These are phyloP conservation scores for Columba livia DNA, from an alignment of 2,113 vertebrate genomes.

Conservation along the genomic window DNA sequence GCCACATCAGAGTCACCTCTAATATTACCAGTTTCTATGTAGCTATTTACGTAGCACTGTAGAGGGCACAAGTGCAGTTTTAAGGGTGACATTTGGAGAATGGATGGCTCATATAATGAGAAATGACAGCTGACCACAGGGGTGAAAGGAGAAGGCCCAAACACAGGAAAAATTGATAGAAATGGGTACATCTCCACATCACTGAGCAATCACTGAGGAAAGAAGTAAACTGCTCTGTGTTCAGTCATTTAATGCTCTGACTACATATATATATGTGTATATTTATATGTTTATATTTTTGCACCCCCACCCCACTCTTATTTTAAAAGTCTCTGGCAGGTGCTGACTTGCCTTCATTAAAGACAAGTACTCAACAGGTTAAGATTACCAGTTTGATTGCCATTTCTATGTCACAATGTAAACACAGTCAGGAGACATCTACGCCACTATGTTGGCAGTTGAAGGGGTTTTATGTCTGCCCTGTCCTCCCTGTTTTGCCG, in stretches of 20 bases:
- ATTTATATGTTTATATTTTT: not conserved
- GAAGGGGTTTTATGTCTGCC: not conserved
- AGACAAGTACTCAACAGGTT: not conserved
- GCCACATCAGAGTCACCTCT: not conserved
- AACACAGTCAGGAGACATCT: not conserved
- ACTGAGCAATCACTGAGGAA: not conserved
- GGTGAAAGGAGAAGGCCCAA: not conserved
- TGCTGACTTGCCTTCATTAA: not conserved
- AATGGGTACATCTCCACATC: not conserved
- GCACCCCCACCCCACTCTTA: fast-evolving
- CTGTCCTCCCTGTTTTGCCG: not conserved
- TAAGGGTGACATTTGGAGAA: not conserved
- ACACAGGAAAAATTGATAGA: not conserved
- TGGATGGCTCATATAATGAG: not conserved
- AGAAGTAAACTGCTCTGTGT: not conserved
- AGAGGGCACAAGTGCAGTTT: not conserved
- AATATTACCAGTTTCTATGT: not conserved
- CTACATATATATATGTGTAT: too few species aligned
- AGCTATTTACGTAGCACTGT: not conserved
- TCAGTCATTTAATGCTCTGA: not conserved
- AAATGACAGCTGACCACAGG: constrained; percentile 1
- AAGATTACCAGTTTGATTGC: not conserved
- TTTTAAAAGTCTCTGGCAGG: not conserved
- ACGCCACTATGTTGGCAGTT: not conserved
- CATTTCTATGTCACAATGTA: not conserved